A percentile compares a stretch with the other conserved stretches of the same genome.
Conservation (phyloP, 2,888 invertebrate species). For the Pseudococcus jackbeardsleyi region DNA sequence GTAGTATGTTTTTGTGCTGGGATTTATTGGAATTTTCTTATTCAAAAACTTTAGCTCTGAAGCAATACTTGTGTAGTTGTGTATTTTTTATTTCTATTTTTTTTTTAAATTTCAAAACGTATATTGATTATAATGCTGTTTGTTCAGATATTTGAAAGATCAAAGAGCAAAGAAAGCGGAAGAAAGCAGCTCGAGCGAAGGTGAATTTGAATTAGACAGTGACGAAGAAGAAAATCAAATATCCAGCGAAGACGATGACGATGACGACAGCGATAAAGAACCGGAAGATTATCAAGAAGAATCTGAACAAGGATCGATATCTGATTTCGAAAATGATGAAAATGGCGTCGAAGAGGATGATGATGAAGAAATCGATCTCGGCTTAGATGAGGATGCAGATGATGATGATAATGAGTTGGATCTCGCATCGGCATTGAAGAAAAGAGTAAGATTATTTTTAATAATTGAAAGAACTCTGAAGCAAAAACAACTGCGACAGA, state of each 20-base stretch:
- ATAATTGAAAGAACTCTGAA: neutral
- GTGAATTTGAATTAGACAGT: constrained; percentile 59
- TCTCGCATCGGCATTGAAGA: constrained; percentile 64
- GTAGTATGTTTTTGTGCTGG: neutral
- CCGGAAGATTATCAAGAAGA: constrained; percentile 22
- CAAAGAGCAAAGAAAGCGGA: constrained; percentile 69
- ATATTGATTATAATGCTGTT: constrained; percentile 72
- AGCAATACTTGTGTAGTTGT: too few species aligned
- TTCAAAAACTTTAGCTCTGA: too few species aligned
- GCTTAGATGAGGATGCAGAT: neutral
- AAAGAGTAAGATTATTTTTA: constrained; percentile 23
- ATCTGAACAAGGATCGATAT: constrained; percentile 29
- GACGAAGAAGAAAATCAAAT: constrained; percentile 62
- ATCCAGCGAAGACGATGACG: constrained; percentile 51
- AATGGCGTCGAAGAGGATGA: constrained; percentile 58
- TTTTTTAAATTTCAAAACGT: neutral
- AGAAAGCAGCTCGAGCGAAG: constrained; percentile 65
- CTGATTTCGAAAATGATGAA: constrained; percentile 61
- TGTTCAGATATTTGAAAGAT: constrained; percentile 67
- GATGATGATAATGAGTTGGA: constrained; percentile 69
- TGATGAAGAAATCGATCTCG: constrained; percentile 14
- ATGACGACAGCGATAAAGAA: constrained; percentile 13
- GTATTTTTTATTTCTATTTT: too few species aligned
- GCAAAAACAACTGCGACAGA: too few species aligned
- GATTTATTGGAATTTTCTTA: too few species aligned